Evolutionary conservation across 2,888 invertebrate species (phyloP), one percentile per base, ranked within the genome.

Genomic region (Periphyllus acericola): DNA sequence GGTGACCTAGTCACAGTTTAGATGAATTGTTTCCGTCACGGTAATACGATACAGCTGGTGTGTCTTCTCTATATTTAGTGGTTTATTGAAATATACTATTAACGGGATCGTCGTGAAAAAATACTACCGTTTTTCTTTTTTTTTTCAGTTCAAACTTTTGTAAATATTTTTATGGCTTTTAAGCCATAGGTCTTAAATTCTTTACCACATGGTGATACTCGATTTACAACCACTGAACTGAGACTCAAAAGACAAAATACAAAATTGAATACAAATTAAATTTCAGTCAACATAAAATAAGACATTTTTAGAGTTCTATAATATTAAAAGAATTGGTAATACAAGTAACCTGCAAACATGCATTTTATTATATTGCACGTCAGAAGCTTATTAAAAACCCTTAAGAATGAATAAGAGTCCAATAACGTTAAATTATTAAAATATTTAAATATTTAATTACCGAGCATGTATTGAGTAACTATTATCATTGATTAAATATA

Each of bases 1-100:
- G 80, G 87, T 87, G 87, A 87, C 87, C 80, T 87, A 86, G 86
- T 86, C 52, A 60, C 71, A 71, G 36, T 80, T 80, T 86, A 36
- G 74, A 87, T n/a, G 80, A 81, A 79, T 74, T 74, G 32, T 74
- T 87, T 87, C 80, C 72, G 87, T 87, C 81, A 87, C 66, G 81
- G 87, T 87, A 81, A 87, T 60, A 66, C 36, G 46, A 87, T 80
- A 87, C 36, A 36, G 9, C 36, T 29, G 60, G 8, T 71, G 29
- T 72, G 74, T 80, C 74, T 81, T 87, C 74, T 6, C 19, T n/a
- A 40, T 40, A 81, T 81, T 75, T 81, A 81, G 72, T n/a, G 74
- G 81, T 87, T 81, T 81, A 75, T 66, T 80, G 74, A 34, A 87
- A 81, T 75, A 87, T 87, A 80, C 32, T 25, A 74, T 86, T 80